Conservation (phyloP, 2,797 vertebrate species). For the Ispidina picta region DNA sequence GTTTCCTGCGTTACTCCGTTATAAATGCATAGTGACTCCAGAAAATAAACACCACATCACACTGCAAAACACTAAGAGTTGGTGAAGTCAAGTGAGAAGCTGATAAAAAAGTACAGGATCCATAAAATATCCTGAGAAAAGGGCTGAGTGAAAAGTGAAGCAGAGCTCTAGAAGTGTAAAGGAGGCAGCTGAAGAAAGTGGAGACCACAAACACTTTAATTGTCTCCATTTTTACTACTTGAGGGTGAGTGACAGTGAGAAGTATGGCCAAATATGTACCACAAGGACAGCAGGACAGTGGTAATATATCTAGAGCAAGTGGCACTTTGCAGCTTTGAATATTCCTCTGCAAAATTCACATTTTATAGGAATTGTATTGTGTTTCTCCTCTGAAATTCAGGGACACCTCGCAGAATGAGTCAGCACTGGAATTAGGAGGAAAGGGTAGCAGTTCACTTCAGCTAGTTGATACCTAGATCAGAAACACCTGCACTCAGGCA, state of each 20-base stretch:
- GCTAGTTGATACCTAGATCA: neutral
- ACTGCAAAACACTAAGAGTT: neutral
- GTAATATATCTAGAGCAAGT: neutral
- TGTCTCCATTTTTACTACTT: neutral
- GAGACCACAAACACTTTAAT: neutral
- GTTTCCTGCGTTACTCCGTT: neutral
- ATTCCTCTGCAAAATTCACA: neutral
- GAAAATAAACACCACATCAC: neutral
- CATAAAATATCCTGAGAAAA: neutral
- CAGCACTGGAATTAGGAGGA: neutral
- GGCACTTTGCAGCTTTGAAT: neutral
- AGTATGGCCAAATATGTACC: neutral
- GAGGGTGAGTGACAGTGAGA: neutral
- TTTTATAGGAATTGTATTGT: neutral
- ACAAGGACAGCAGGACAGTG: neutral
- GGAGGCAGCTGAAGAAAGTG: neutral
- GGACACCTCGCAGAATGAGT: neutral
- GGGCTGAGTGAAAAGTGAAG: neutral
- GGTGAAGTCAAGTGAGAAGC: neutral
- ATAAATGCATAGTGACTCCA: neutral
- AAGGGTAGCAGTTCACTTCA: slow-evolving; percentile 3
- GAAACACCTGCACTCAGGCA: slow-evolving; percentile 18
- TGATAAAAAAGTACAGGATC: neutral
- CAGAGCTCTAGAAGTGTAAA: neutral
- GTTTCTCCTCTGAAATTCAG: neutral